These are phyloP conservation scores for Etheostoma spectabile DNA, from an alignment of 2,113 vertebrate species.

Conservation along the genomic window DNA sequence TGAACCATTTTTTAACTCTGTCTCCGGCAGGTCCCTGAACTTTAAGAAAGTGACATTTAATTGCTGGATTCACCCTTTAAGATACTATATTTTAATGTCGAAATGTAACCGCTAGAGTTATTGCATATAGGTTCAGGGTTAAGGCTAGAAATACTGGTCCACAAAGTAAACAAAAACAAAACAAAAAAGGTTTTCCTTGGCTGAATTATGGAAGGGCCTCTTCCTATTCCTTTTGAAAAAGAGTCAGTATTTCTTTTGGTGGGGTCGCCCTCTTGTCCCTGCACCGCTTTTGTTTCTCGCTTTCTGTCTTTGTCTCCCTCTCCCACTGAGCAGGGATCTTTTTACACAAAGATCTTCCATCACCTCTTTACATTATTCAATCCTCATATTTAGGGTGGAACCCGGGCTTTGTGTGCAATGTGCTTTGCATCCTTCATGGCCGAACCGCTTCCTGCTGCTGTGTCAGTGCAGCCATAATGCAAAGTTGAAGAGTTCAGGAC, in stretches of 20 bases:
- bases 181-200: background rate
- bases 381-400: constrained; percentile 71
- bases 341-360: constrained; percentile 75
- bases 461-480: constrained; percentile 73
- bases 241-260: constrained; percentile 44
- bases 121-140: background rate
- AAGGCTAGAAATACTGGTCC: background rate
- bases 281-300: constrained; percentile 63
- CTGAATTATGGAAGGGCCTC: constrained; percentile 43
- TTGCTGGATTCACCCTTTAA: background rate
- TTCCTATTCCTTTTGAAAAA: constrained; percentile 51
- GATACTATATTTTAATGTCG: background rate
- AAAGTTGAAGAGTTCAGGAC: constrained; percentile 83
- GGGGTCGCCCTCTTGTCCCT: constrained; percentile 50
- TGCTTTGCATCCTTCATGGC: constrained; percentile 51
- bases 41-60: background rate
- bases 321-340: constrained; percentile 61
- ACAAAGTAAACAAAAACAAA: constrained; percentile 28
- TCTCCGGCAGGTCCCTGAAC: background rate
- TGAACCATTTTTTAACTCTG: too few species aligned
- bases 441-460: constrained; percentile 63
- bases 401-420: constrained; percentile 64
- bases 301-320: constrained; percentile 43
- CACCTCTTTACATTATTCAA: constrained; percentile 77
- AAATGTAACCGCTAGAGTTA: background rate